These are phyloP conservation scores for Aix galericulata DNA, from an alignment of 2,113 vertebrate genomes.

Conservation along the genomic window DNA sequence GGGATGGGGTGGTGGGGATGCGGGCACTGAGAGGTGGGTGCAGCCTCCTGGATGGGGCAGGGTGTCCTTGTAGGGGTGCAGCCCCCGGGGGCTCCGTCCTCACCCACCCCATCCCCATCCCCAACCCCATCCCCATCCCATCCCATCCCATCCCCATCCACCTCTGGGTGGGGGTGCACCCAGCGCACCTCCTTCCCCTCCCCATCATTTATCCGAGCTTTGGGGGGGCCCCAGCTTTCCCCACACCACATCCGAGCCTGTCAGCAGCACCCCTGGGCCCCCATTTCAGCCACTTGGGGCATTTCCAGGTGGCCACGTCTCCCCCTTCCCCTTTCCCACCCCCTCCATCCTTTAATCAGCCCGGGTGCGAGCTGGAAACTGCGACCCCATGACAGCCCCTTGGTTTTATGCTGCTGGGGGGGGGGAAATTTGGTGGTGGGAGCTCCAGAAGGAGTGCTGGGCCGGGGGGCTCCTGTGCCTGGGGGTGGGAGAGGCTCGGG, in stretches of 20 bases:
- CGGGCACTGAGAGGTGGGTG: too few relatives aligned
- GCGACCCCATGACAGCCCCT: neutral
- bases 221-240: neutral
- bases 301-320: neutral
- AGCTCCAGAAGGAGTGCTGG: neutral
- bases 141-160: too few relatives aligned
- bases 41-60: too few relatives aligned
- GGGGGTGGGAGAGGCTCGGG: neutral
- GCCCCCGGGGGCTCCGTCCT: neutral
- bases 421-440: neutral
- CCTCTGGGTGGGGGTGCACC: too few relatives aligned
- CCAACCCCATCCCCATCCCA: neutral
- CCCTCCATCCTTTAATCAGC: neutral
- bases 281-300: neutral
- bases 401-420: neutral
- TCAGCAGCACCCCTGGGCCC: neutral
- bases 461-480: neutral
- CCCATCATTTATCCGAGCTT: neutral
- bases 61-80: neutral
- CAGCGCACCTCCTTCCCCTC: neutral
- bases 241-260: neutral
- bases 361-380: neutral
- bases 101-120: neutral
- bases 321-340: neutral
- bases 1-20: neutral